Conservation (phyloP, 2,113 vertebrate species). For the Hystrix brachyura region DNA sequence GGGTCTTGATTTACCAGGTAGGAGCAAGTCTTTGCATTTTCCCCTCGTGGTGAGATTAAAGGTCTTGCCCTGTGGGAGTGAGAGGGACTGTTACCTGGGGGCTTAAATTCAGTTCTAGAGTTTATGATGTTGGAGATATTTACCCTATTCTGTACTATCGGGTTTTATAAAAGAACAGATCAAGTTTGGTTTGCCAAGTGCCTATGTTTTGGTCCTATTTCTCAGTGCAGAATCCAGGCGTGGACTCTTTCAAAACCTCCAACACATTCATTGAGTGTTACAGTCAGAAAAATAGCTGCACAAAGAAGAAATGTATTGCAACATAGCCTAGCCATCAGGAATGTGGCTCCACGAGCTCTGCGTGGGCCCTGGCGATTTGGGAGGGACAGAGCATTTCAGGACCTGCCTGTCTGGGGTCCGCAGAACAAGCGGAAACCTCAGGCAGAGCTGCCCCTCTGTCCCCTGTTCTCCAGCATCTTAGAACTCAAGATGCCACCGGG, state of each 20-base stretch:
- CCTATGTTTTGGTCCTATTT: background rate
- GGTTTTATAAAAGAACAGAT: background rate
- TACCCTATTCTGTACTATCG: background rate
- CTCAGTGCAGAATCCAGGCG: conserved; percentile 47
- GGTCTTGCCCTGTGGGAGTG: no score
- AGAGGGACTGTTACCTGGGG: background rate
- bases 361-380: background rate
- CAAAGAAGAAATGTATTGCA: background rate
- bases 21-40: background rate
- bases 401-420: background rate
- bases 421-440: background rate
- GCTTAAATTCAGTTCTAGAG: background rate
- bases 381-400: background rate
- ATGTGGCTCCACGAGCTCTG: background rate
- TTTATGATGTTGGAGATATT: background rate
- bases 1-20: background rate
- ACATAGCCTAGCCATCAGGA: background rate
- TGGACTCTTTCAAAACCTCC: background rate
- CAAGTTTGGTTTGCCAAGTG: background rate
- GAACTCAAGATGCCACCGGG: conserved; percentile 42
- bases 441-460: background rate
- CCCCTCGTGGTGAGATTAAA: background rate
- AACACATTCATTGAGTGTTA: conserved; percentile 54
- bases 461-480: background rate
- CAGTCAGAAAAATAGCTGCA: background rate